Percentiles rank a stretch among this genome's conserved stretches.
Evolutionary conservation across 2,888 invertebrate species (phyloP).

Genomic region (Agrochola lota): DNA sequence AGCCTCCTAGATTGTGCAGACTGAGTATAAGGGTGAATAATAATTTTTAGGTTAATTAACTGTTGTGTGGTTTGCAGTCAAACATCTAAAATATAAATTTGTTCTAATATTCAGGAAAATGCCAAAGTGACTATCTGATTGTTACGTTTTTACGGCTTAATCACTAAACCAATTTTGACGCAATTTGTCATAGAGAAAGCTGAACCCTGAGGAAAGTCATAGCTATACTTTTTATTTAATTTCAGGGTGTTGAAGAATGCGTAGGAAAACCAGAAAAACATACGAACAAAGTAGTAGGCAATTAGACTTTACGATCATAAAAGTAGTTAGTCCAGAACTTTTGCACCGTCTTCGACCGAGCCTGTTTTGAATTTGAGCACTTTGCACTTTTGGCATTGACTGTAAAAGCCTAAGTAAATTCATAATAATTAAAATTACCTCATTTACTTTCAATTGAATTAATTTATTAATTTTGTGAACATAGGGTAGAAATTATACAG

Average conservation of each 20-base stretch:
- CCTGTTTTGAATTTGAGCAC: background rate
- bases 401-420: background rate
- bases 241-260: no score
- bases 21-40: conserved; percentile 37
- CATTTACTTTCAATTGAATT: background rate
- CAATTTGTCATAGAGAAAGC: no score
- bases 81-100: background rate
- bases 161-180: background rate
- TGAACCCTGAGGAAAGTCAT: no score
- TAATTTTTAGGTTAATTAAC: background rate
- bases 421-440: background rate
- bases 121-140: background rate
- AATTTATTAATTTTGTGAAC: no score
- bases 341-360: background rate
- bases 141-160: background rate
- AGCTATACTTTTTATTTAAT: no score
- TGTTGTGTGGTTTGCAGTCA: background rate
- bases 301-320: no score
- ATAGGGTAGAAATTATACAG: no score
- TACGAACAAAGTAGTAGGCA: no score
- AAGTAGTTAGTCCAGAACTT: no score
- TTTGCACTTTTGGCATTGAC: background rate
- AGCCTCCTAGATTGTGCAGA: conserved; percentile 35
- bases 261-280: no score
- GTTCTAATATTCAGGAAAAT: no score